Evolutionary conservation across 2,888 invertebrate species (phyloP).

Genomic region (Silvanus unidentatus): DNA sequence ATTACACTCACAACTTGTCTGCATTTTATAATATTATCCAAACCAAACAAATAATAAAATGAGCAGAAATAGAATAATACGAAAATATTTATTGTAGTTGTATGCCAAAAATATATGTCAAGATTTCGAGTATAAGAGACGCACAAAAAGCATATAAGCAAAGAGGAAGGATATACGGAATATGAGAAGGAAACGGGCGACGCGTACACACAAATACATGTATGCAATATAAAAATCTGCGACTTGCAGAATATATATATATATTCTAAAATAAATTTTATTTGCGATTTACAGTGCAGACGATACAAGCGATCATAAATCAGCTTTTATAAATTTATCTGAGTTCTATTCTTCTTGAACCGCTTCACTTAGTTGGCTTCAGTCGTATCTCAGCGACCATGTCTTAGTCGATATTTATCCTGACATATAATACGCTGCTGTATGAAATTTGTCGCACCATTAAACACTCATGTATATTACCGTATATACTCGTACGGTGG

Average conservation of each 20-base stretch:
- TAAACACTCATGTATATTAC: constrained; percentile 40
- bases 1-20: too few relatives aligned
- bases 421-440: constrained; percentile 44
- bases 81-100: too few relatives aligned
- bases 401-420: constrained; percentile 43
- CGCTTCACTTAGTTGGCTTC: constrained; percentile 44
- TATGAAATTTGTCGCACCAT: constrained; percentile 47
- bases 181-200: too few relatives aligned
- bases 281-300: constrained; percentile 41
- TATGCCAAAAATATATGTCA: constrained; percentile 3
- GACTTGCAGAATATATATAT: constrained; percentile 25
- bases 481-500: constrained; percentile 28
- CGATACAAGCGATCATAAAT: constrained; percentile 41
- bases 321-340: constrained; percentile 45
- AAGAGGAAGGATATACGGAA: too few relatives aligned
- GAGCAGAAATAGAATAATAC: too few relatives aligned
- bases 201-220: background rate
- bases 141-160: too few relatives aligned
- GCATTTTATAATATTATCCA: too few relatives aligned
- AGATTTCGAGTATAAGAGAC: too few relatives aligned
- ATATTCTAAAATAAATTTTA: constrained; percentile 41
- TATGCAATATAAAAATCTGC: constrained; percentile 21
- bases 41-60: too few relatives aligned
- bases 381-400: constrained; percentile 40
- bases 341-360: constrained; percentile 44